These are phyloP conservation scores for Paramormyrops kingsleyae DNA, from an alignment of 2,113 vertebrate species.

Conservation along the genomic window DNA sequence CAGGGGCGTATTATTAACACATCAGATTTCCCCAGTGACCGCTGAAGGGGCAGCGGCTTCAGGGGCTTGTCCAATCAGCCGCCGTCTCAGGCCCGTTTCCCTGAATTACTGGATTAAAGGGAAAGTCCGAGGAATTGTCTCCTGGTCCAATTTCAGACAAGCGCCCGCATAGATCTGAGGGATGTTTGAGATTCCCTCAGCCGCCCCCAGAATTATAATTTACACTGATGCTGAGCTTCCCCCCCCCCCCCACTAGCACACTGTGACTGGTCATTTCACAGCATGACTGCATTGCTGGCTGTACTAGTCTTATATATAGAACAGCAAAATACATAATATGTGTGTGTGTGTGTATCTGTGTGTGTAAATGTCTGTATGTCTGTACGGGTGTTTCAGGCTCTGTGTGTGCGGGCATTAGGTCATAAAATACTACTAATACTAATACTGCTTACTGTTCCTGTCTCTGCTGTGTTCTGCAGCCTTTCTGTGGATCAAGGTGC, in stretches of 20 bases:
- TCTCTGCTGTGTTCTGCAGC: conserved; percentile 43
- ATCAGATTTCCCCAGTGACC: not conserved
- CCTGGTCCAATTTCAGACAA: not conserved
- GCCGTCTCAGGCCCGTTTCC: not conserved
- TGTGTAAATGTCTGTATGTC: not conserved
- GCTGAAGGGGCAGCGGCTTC: not conserved
- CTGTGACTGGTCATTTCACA: not conserved
- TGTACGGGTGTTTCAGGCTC: not conserved
- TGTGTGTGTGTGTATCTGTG: not conserved
- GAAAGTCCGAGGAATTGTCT: not conserved
- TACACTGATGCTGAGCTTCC: not conserved
- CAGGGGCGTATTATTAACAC: not conserved
- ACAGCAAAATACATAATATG: not conserved
- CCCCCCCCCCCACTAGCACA: not conserved
- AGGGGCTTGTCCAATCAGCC: not conserved
- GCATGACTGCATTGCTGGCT: not conserved
- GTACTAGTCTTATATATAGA: not conserved
- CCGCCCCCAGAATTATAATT: not conserved
- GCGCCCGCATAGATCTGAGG: not conserved
- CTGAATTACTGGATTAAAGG: not conserved
- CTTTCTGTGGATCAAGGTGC: conserved; percentile 61
- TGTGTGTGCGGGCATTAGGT: not conserved
- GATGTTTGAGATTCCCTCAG: not conserved
- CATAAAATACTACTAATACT: not conserved
- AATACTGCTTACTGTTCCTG: not conserved